A percentile compares a stretch with the other conserved stretches of the same genome.
Evolutionary conservation across 2,797 vertebrate species (phyloP).

Genomic region (Peromyscus eremicus): DNA sequence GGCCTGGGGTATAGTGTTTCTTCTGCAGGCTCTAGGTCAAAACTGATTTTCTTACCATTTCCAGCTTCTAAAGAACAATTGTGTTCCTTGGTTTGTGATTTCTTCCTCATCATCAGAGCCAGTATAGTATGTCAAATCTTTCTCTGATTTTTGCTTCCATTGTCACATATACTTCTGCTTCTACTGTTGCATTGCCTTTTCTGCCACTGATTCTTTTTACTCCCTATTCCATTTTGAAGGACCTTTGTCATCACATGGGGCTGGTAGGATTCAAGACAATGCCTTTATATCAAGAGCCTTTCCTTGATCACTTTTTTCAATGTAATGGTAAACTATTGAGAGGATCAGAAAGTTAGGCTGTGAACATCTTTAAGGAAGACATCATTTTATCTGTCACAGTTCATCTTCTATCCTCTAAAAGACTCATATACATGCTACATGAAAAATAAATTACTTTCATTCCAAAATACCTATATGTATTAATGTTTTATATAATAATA

Average conservation of each 20-base stretch:
- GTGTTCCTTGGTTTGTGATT: not conserved
- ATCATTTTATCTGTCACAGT: not conserved
- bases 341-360: not conserved
- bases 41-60: not conserved
- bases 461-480: not conserved
- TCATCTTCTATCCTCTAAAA: not conserved
- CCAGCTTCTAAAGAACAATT: not conserved
- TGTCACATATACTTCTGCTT: not conserved
- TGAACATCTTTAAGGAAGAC: not conserved
- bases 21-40: not conserved
- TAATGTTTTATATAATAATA: too few relatives aligned
- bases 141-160: not conserved
- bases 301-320: not conserved
- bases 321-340: not conserved
- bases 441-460: not conserved
- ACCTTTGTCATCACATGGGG: not conserved
- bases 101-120: not conserved
- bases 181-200: not conserved
- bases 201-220: not conserved
- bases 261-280: not conserved
- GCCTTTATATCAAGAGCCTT: not conserved
- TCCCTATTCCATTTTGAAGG: not conserved
- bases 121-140: not conserved
- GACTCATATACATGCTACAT: not conserved
- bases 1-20: not conserved